Conservation (phyloP, 2,113 vertebrate species). For the Phalacrocorax pelagicus region DNA sequence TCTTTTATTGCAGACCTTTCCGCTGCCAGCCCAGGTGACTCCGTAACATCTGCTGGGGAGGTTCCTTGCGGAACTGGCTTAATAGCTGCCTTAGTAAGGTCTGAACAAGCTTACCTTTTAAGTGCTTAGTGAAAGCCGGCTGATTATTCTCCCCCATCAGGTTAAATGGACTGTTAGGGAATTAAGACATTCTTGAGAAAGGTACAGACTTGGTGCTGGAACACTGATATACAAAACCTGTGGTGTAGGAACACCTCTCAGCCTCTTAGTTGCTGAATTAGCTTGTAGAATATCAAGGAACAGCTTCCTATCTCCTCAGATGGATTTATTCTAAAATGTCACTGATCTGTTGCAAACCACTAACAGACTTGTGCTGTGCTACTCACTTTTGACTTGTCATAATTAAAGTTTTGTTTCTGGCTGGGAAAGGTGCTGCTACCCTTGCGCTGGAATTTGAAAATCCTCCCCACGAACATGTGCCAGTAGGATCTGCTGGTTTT, state of each 20-base stretch:
- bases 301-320: background rate
- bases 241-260: background rate
- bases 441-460: background rate
- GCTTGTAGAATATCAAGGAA: background rate
- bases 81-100: background rate
- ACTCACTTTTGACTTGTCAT: background rate
- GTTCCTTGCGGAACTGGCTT: background rate
- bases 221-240: background rate
- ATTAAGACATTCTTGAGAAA: background rate
- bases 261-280: background rate
- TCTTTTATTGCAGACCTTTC: background rate
- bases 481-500: background rate
- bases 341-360: background rate
- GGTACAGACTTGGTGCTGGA: background rate
- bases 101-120: background rate
- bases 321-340: background rate
- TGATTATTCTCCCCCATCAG: background rate
- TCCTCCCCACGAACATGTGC: background rate
- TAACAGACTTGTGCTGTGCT: background rate
- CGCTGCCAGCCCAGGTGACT: background rate
- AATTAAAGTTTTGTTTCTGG: background rate
- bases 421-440: background rate
- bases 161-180: background rate
- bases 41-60: background rate
- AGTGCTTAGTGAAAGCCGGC: background rate